Percentiles rank a stretch among this genome's conserved stretches.
Evolutionary conservation across 2,797 vertebrate species (phyloP).

Genomic region (Triplophysa yarkandensis): DNA sequence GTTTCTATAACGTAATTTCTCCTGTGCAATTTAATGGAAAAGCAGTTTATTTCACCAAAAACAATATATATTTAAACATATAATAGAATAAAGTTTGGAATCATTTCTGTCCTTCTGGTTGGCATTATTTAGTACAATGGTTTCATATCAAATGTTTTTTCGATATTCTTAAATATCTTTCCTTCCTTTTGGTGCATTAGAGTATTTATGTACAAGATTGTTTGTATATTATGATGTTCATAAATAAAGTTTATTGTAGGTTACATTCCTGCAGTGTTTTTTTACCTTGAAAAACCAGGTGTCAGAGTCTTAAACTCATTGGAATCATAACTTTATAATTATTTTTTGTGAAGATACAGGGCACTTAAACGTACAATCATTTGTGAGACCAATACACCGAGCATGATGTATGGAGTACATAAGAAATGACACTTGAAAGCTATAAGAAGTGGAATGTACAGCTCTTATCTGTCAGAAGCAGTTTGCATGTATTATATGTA

Average conservation of each 20-base stretch:
- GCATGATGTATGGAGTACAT: too few species aligned
- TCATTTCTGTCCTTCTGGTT: constrained; percentile 55
- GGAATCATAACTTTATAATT: background rate
- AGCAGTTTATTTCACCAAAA: constrained; percentile 65
- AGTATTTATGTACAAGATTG: constrained; percentile 76
- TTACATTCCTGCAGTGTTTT: constrained; percentile 9
- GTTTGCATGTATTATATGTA: too few species aligned
- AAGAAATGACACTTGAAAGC: too few species aligned
- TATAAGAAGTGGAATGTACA: too few species aligned
- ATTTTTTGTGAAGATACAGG: too few species aligned
- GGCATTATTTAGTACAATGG: constrained; percentile 42
- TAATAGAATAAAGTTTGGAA: constrained; percentile 59
- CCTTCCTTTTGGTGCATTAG: constrained; percentile 69
- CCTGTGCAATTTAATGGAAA: constrained; percentile 58
- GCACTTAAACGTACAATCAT: too few species aligned
- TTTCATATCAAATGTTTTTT: constrained; percentile 46
- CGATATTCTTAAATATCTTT: constrained; percentile 62
- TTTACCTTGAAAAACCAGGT: background rate
- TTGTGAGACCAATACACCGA: too few species aligned
- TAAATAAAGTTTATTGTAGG: constrained; percentile 66
- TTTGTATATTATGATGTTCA: constrained; percentile 74
- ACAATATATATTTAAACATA: constrained; percentile 50
- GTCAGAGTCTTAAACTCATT: background rate
- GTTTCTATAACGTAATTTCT: constrained; percentile 50
- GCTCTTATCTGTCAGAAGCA: too few species aligned